A percentile compares a stretch with the other conserved stretches of the same genome.
Evolutionary conservation across 2,797 vertebrate species (phyloP).

Genomic region (Tenualosa thibaudeaui): DNA sequence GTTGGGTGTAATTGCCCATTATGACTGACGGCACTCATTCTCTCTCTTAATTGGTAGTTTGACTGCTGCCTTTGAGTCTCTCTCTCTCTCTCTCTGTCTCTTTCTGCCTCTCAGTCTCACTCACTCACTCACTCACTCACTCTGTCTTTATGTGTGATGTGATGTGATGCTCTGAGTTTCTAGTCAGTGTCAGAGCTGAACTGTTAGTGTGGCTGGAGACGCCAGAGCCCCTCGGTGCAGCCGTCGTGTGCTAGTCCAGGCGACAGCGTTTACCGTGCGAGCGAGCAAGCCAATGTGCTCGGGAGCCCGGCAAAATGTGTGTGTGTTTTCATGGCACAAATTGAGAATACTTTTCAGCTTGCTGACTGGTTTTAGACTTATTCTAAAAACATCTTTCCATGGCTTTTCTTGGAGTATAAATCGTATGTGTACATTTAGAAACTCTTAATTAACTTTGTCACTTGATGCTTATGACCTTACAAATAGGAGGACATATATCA

Average conservation of each 20-base stretch:
- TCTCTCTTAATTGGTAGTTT: conserved; percentile 2
- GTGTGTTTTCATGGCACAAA: neutral
- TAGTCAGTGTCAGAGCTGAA: neutral
- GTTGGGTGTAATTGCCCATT: conserved; percentile 40
- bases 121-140: neutral
- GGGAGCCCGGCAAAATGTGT: too few species aligned
- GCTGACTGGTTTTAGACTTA: neutral
- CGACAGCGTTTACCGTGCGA: neutral
- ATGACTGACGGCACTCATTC: conserved; percentile 28
- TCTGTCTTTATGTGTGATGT: neutral
- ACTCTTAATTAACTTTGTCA: neutral
- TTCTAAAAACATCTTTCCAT: neutral
- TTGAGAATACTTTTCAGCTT: neutral
- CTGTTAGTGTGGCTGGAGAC: neutral
- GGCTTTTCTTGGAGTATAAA: neutral
- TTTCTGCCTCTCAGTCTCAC: neutral
- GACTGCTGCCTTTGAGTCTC: neutral
- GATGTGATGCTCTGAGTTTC: neutral
- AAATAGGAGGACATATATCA: neutral
- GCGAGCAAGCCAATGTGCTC: neutral
- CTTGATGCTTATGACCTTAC: neutral
- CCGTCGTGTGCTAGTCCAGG: neutral
- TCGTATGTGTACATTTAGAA: neutral
- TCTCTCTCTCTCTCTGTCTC: neutral
- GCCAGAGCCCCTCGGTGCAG: neutral